Evolutionary conservation across 2,797 vertebrate species (phyloP).

Genomic region (Phoebastria nigripes): DNA sequence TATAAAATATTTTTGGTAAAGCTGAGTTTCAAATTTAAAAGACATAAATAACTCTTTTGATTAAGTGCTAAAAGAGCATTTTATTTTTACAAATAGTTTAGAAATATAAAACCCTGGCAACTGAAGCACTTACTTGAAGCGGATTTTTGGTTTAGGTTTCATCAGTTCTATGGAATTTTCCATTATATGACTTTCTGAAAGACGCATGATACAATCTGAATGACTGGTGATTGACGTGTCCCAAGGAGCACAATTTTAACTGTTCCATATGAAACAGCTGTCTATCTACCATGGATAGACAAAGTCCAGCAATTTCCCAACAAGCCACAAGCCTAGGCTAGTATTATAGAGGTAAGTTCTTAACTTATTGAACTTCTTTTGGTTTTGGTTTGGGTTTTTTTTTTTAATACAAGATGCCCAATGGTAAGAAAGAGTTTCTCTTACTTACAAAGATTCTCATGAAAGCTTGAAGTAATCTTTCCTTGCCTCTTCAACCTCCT

Average conservation of each 20-base stretch:
- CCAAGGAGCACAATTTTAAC: background rate
- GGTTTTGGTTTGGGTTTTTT: background rate
- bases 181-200: background rate
- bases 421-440: background rate
- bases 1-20: background rate
- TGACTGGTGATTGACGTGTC: background rate
- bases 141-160: background rate
- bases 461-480: background rate
- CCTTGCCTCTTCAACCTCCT: background rate
- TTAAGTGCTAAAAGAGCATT: background rate
- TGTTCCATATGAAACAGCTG: constrained; percentile 8
- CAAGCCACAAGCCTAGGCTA: background rate
- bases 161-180: constrained; percentile 1
- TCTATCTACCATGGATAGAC: background rate
- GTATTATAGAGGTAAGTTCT: background rate
- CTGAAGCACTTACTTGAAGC: background rate
- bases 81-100: background rate
- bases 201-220: background rate
- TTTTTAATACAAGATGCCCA: background rate
- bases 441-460: background rate
- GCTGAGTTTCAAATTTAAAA: background rate
- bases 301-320: background rate
- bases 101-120: background rate
- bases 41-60: background rate
- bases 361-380: background rate